Evolutionary conservation across 2,888 invertebrate genomes (phyloP).

Genomic region (Agrypnus murinus): DNA sequence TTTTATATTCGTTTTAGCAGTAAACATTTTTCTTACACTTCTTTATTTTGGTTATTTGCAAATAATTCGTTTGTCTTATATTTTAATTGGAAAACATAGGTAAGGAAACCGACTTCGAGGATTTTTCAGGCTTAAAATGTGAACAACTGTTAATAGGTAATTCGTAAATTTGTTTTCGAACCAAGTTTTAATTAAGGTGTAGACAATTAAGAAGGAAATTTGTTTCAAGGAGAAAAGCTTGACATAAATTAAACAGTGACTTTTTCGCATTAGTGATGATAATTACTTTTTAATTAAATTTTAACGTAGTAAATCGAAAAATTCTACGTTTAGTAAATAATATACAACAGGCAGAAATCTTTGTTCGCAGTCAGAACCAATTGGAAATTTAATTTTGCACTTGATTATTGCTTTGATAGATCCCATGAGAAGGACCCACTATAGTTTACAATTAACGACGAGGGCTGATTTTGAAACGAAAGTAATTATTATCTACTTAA

Average conservation of each 20-base stretch:
- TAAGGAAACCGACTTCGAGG: neutral
- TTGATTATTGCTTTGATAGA: neutral
- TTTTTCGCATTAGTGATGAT: neutral
- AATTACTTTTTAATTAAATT: neutral
- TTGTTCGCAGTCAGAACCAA: neutral
- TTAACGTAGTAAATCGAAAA: neutral
- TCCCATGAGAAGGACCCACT: neutral
- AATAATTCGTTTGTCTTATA: neutral
- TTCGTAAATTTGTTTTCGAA: neutral
- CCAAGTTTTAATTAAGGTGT: slow-evolving; percentile 3
- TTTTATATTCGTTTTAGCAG: neutral
- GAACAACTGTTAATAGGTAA: neutral
- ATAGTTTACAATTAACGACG: neutral
- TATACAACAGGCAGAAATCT: neutral
- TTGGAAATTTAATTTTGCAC: neutral
- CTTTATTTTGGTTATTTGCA: neutral
- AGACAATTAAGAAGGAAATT: neutral
- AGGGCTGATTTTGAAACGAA: neutral
- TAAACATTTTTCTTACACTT: too few species aligned
- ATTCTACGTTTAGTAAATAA: neutral
- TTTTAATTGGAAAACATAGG: neutral
- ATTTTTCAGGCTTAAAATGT: neutral
- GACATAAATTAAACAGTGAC: neutral
- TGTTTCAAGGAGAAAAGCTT: neutral
- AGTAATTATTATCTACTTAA: neutral